Evolutionary conservation across 2,888 invertebrate species (phyloP).

Genomic region (Coecobrya sp.): DNA sequence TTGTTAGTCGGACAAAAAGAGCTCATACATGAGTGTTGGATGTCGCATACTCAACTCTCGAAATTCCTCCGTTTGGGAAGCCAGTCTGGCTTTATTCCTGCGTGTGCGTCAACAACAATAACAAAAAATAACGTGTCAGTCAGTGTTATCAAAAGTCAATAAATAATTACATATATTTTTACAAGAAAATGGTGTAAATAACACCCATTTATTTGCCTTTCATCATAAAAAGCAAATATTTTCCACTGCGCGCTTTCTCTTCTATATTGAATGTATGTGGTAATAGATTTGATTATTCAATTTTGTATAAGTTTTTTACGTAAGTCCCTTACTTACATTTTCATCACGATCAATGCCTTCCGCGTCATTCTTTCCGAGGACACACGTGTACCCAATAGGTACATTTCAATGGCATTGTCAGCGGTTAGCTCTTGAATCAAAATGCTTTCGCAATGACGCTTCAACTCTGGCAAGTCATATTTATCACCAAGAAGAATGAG

Average conservation of each 20-base stretch:
- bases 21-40: slow-evolving; percentile 84
- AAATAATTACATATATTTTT: slow-evolving; percentile 12
- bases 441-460: slow-evolving; percentile 82
- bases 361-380: slow-evolving; percentile 75
- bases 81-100: slow-evolving; percentile 84
- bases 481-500: slow-evolving; percentile 77
- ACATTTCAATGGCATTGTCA: slow-evolving; percentile 84
- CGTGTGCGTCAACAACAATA: background rate
- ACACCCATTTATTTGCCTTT: background rate
- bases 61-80: slow-evolving; percentile 84
- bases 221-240: background rate
- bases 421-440: slow-evolving; percentile 71
- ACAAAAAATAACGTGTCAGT: background rate
- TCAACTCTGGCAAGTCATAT: slow-evolving; percentile 82
- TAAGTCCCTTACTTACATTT: slow-evolving; percentile 80
- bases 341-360: slow-evolving; percentile 84
- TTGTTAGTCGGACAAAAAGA: slow-evolving; percentile 79
- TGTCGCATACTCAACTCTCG: slow-evolving; percentile 81
- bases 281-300: too few relatives aligned
- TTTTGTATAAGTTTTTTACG: too few relatives aligned
- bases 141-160: background rate
- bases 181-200: background rate
- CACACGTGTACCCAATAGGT: slow-evolving; percentile 80
- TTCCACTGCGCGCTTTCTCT: background rate
- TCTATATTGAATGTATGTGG: too few relatives aligned